Conservation (phyloP, 2,888 invertebrate species). For the Diplazon laetatorius region DNA sequence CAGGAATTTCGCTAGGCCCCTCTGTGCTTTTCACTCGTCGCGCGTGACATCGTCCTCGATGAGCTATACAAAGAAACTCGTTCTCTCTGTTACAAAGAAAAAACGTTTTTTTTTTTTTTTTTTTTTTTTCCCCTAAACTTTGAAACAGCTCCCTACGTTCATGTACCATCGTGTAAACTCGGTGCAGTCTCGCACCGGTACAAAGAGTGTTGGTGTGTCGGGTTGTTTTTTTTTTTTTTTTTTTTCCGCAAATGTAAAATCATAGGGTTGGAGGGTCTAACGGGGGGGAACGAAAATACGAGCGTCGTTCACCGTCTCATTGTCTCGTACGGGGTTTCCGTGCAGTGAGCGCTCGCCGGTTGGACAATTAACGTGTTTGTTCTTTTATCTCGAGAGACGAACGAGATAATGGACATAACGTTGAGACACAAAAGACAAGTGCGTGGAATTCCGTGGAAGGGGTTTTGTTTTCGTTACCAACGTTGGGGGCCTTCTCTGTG, state of each 20-base stretch:
- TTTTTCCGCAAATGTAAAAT: slow-evolving; percentile 48
- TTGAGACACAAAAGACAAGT: slow-evolving; percentile 24
- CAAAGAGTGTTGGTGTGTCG: slow-evolving; percentile 40
- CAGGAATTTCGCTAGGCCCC: slow-evolving; percentile 23
- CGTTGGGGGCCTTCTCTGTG: slow-evolving; percentile 9
- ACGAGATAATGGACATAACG: neutral
- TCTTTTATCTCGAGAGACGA: slow-evolving; percentile 63
- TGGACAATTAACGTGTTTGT: slow-evolving; percentile 58
- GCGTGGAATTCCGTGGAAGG: neutral
- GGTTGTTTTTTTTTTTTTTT: too few relatives aligned
- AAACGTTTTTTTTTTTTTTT: slow-evolving; percentile 55
- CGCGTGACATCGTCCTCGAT: slow-evolving; percentile 39
- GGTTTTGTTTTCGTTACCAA: neutral
- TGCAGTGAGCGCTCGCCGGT: slow-evolving; percentile 14
- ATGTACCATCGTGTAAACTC: slow-evolving; percentile 3
- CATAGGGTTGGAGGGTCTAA: neutral
- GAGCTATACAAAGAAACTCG: slow-evolving; percentile 50
- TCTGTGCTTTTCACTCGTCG: slow-evolving; percentile 30
- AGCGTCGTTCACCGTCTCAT: slow-evolving; percentile 40
- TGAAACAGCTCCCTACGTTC: neutral
- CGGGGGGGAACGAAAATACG: slow-evolving; percentile 34
- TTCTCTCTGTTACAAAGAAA: slow-evolving; percentile 41
- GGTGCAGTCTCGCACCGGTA: slow-evolving; percentile 9
- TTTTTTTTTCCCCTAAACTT: slow-evolving; percentile 50
- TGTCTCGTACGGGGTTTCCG: slow-evolving; percentile 22